Evolutionary conservation across 2,888 invertebrate genomes (phyloP).

Genomic region (Pachycephus smyrnensis): DNA sequence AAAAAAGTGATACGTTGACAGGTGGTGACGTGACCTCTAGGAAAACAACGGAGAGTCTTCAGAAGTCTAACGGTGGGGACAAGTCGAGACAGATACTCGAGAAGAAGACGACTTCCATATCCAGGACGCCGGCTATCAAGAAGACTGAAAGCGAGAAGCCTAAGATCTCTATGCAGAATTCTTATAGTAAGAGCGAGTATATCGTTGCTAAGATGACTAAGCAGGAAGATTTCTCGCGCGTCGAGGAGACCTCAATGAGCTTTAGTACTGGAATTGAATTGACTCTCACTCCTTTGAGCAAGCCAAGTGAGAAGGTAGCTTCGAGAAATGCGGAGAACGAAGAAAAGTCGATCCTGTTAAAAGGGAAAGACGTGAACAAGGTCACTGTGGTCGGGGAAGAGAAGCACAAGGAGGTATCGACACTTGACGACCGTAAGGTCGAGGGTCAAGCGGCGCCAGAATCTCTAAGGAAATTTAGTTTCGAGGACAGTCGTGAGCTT

Average conservation of each 20-base stretch:
- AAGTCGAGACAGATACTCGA: conserved; percentile 29
- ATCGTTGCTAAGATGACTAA: conserved; percentile 13
- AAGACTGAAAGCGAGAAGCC: conserved; percentile 55
- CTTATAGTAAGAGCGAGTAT: conserved; percentile 15
- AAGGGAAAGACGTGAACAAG: conserved; percentile 38
- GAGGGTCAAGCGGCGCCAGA: conserved; percentile 47
- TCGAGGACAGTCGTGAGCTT: conserved; percentile 78
- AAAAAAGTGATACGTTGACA: conserved; percentile 30
- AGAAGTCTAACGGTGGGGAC: conserved; percentile 16
- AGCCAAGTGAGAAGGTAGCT: conserved; percentile 51
- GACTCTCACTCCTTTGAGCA: conserved; percentile 58
- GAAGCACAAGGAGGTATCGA: conserved; percentile 20
- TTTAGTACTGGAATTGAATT: conserved; percentile 45
- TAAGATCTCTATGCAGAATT: conserved; percentile 31
- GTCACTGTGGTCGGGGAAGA: conserved; percentile 28
- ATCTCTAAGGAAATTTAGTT: conserved; percentile 45
- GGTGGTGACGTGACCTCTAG: conserved; percentile 8
- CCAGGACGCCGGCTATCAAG: conserved; percentile 50
- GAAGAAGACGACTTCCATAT: conserved; percentile 42
- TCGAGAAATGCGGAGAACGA: conserved; percentile 46
- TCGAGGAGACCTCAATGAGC: conserved; percentile 18
- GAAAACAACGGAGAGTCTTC: conserved; percentile 19
- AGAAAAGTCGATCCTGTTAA: conserved; percentile 21
- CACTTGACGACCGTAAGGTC: conserved; percentile 42
- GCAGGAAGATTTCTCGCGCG: conserved; percentile 5